These are phyloP conservation scores for Datnioides undecimradiatus DNA, from an alignment of 2,113 vertebrate species.

Conservation along the genomic window DNA sequence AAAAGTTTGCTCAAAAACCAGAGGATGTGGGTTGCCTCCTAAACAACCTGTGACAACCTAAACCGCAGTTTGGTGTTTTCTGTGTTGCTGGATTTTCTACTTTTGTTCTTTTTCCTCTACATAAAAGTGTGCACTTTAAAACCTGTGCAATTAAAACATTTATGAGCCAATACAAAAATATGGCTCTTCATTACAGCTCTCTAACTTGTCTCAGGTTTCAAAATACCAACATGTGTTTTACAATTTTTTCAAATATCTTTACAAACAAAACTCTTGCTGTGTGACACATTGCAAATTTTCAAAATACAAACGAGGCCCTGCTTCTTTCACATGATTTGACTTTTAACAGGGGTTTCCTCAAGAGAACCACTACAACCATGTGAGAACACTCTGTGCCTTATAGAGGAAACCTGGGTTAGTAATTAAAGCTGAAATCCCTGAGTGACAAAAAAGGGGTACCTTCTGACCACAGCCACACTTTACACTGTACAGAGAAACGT, in stretches of 20 bases:
- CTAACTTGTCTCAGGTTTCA: slow-evolving; percentile 12
- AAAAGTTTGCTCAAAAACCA: slow-evolving; percentile 16
- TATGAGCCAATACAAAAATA: background rate
- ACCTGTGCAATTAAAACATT: background rate
- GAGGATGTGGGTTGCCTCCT: slow-evolving; percentile 4
- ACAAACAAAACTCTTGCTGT: background rate
- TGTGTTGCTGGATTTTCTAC: background rate
- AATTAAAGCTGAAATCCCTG: slow-evolving; percentile 68
- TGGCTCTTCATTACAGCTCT: background rate
- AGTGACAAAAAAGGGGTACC: slow-evolving; percentile 47
- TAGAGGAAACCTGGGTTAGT: slow-evolving; percentile 68
- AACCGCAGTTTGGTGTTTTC: background rate
- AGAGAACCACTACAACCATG: slow-evolving; percentile 53
- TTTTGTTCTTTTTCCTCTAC: background rate
- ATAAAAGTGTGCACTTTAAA: slow-evolving; percentile 7
- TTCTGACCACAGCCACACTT: slow-evolving; percentile 14
- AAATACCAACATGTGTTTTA: background rate
- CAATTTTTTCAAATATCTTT: background rate
- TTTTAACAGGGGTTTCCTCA: slow-evolving; percentile 56
- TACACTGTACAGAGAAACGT: background rate
- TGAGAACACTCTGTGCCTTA: slow-evolving; percentile 61
- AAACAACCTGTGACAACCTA: background rate
- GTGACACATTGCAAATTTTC: background rate
- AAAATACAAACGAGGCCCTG: slow-evolving; percentile 20
- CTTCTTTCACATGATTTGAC: slow-evolving; percentile 44